phyloP scores from a whole-genome alignment of 2,797 vertebrate species.

The Limosa lapponica region DNA sequence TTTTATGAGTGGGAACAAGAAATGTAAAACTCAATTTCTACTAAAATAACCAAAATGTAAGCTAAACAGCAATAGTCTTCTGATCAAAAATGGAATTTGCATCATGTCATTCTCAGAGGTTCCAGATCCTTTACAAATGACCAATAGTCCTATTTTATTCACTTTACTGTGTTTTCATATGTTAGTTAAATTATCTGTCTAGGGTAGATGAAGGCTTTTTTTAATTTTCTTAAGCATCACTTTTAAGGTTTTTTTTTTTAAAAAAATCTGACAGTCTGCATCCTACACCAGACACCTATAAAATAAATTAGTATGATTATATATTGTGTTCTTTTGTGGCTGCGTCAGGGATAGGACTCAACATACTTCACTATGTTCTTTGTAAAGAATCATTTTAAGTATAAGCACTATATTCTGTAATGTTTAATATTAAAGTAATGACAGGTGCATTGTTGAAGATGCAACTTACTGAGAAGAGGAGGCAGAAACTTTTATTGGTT shows the following conservation, averaged over 20 bases:
- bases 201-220: conserved; percentile 33
- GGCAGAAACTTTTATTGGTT: conserved; percentile 48
- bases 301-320: conserved; percentile 44
- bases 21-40: neutral
- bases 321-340: conserved; percentile 40
- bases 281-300: conserved; percentile 33
- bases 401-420: conserved; percentile 57
- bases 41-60: neutral
- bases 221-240: neutral
- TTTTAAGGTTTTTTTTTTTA: neutral
- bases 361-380: conserved; percentile 45
- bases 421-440: conserved; percentile 36
- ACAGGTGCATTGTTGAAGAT: conserved; percentile 47
- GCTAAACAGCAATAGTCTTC: neutral
- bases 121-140: neutral
- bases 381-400: conserved; percentile 49
- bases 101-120: neutral
- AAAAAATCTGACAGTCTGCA: conserved; percentile 1
- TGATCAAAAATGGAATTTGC: conserved; percentile 1
- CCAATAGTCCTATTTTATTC: conserved; percentile 11
- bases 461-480: conserved; percentile 39
- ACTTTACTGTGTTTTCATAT: conserved; percentile 1
- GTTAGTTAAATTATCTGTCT: conserved; percentile 5
- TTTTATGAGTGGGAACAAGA: conserved; percentile 3
- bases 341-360: conserved; percentile 57